Conservation (phyloP, 2,888 invertebrate genomes). For the Caenorhabditis virilis region DNA sequence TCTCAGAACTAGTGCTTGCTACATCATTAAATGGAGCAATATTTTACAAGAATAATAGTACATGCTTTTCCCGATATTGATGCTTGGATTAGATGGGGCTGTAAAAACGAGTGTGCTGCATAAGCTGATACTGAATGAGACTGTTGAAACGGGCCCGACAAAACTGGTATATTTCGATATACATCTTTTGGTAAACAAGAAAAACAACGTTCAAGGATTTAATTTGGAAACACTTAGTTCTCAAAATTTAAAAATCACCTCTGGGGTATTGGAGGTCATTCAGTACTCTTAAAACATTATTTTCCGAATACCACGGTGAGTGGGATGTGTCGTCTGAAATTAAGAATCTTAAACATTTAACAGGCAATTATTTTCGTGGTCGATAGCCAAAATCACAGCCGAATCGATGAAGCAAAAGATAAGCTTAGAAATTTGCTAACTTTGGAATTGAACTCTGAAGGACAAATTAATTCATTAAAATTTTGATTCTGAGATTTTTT, state of each 20-base stretch:
- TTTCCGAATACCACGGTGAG: constrained; percentile 76
- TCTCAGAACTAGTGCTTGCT: too few relatives aligned
- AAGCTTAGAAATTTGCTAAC: constrained; percentile 5
- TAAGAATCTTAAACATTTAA: not conserved
- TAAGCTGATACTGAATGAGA: constrained; percentile 38
- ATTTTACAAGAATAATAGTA: constrained; percentile 18
- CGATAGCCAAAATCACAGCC: constrained; percentile 22
- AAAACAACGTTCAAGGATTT: constrained; percentile 76
- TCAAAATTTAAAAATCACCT: constrained; percentile 97
- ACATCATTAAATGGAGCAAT: constrained; percentile 29
- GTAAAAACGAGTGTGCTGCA: constrained; percentile 42
- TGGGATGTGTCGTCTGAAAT: too few relatives aligned
- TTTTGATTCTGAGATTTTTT: too few relatives aligned
- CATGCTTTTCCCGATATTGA: constrained; percentile 32
- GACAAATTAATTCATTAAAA: too few relatives aligned
- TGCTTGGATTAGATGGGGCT: constrained; percentile 43
- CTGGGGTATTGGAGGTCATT: constrained; percentile 98
- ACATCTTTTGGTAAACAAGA: not conserved
- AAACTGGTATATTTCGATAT: constrained; percentile 30
- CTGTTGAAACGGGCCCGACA: constrained; percentile 37
- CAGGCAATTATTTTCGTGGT: constrained; percentile 39
- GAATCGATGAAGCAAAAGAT: constrained; percentile 18
- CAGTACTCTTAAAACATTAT: constrained; percentile 96
- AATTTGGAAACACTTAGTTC: constrained; percentile 99
- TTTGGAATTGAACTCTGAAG: too few relatives aligned